phyloP scores from a whole-genome alignment of 2,888 invertebrate species.

The Tipula confusa region DNA sequence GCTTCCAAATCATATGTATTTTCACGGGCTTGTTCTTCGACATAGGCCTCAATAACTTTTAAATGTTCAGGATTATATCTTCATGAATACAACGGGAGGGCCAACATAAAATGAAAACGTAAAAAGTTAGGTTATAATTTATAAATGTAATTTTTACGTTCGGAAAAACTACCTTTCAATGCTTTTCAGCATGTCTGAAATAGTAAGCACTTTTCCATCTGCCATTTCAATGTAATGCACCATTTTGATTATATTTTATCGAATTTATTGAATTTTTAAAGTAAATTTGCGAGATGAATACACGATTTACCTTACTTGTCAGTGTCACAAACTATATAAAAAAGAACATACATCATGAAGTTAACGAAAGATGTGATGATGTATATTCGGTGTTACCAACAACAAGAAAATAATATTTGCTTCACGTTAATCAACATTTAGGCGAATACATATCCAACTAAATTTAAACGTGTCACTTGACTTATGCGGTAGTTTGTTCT shows the following conservation, averaged over 20 bases:
- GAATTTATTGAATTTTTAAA: background rate
- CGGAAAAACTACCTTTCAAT: conserved; percentile 72
- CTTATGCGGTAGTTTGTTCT: no score
- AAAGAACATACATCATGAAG: background rate
- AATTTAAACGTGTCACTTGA: no score
- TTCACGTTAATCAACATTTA: background rate
- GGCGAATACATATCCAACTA: no score
- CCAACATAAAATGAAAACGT: background rate
- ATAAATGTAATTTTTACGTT: background rate
- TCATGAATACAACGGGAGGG: conserved; percentile 38
- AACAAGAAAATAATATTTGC: background rate
- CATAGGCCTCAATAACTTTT: conserved; percentile 83
- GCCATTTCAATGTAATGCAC: conserved; percentile 50
- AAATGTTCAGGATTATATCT: conserved; percentile 97
- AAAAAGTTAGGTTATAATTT: background rate
- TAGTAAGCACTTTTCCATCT: conserved; percentile 55
- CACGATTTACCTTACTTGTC: background rate
- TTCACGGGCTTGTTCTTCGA: conserved; percentile 86
- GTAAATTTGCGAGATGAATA: background rate
- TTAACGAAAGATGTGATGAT: background rate
- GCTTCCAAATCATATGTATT: conserved; percentile 96
- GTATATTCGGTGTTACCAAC: background rate
- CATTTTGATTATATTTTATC: conserved; percentile 39
- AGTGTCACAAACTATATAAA: background rate
- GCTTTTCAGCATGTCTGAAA: conserved; percentile 81